Percentiles rank a stretch among this genome's conserved stretches.
phyloP scores from a whole-genome alignment of 2,888 invertebrate species.

The Trichogramma evanescens region DNA sequence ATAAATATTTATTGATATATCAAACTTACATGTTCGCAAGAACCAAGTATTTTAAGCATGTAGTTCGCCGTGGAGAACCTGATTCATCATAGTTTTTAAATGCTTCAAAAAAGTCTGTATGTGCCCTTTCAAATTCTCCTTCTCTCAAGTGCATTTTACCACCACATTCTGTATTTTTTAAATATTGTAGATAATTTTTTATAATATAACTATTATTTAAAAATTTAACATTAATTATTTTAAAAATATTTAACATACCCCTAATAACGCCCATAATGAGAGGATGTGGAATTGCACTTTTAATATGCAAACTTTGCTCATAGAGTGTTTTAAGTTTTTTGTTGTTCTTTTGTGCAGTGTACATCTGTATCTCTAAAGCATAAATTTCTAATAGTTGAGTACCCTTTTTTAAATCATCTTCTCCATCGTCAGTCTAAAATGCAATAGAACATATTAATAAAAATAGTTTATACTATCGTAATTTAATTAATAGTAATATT shows the following conservation, averaged over 20 bases:
- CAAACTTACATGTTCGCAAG: slow-evolving; percentile 88
- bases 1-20: slow-evolving; percentile 20
- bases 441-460: neutral
- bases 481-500: slow-evolving; percentile 9
- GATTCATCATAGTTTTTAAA: slow-evolving; percentile 99
- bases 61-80: slow-evolving; percentile 91
- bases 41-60: slow-evolving; percentile 95
- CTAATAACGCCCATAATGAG: slow-evolving; percentile 98
- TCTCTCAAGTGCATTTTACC: slow-evolving; percentile 99
- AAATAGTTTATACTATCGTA: neutral
- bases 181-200: slow-evolving; percentile 1
- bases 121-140: slow-evolving; percentile 97
- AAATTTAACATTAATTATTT: neutral
- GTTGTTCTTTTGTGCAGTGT: slow-evolving; percentile 98
- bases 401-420: slow-evolving; percentile 95
- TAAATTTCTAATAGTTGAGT: slow-evolving; percentile 97
- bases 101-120: slow-evolving; percentile 99
- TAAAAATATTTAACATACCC: slow-evolving; percentile 53
- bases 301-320: slow-evolving; percentile 96
- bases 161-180: slow-evolving; percentile 71
- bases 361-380: slow-evolving; percentile 99
- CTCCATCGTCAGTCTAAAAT: slow-evolving; percentile 85
- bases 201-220: neutral
- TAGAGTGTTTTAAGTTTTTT: slow-evolving; percentile 94
- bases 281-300: slow-evolving; percentile 99